Percentiles rank a stretch among this genome's conserved stretches.
These are phyloP conservation scores for Lepilemur ruficaudatus DNA, from an alignment of 2,797 vertebrate species.

Conservation along the genomic window DNA sequence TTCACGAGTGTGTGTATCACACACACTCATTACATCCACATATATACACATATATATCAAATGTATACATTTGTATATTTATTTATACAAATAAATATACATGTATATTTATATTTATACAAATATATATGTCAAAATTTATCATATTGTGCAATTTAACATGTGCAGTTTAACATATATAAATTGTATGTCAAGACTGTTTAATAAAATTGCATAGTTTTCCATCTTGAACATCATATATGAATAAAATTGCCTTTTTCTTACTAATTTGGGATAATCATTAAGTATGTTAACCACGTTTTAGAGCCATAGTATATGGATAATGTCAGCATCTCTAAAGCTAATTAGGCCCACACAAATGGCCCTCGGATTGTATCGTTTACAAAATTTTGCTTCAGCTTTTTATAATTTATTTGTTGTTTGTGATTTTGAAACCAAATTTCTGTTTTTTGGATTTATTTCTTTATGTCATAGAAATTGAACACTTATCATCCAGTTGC, in stretches of 20 bases:
- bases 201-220: not conserved
- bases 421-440: not conserved
- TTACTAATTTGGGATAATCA: not conserved
- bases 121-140: not conserved
- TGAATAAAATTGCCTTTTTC: not conserved
- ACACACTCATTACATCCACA: not conserved
- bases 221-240: not conserved
- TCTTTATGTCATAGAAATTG: not conserved
- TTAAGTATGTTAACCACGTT: not conserved
- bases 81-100: too few relatives aligned
- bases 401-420: not conserved
- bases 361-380: not conserved
- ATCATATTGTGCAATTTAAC: not conserved
- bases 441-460: not conserved
- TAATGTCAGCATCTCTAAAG: not conserved
- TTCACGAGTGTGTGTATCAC: not conserved
- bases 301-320: not conserved
- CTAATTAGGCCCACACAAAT: not conserved
- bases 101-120: too few relatives aligned
- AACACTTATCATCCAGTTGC: not conserved
- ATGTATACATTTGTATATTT: too few relatives aligned
- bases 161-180: not conserved
- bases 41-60: too few relatives aligned
- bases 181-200: not conserved
- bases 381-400: not conserved